A percentile compares a stretch with the other conserved stretches of the same genome.
Conservation (phyloP, 2,797 vertebrate genomes). For the Bradypodion pumilum region DNA sequence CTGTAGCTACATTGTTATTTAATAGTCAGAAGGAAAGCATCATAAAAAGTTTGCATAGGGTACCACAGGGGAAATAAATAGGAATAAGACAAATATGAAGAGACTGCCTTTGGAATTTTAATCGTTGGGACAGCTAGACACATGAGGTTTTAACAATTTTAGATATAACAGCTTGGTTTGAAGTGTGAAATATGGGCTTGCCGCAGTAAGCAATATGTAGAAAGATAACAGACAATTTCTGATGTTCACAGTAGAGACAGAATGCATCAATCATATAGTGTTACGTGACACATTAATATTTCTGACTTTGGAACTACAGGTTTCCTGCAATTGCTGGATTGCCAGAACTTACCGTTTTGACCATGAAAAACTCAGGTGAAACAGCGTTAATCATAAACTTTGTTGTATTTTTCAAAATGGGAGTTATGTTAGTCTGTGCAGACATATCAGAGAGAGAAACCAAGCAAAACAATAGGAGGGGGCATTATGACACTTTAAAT, state of each 20-base stretch:
- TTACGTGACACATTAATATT: background rate
- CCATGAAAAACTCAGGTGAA: conserved; percentile 14
- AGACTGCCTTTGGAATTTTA: background rate
- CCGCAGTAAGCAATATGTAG: conserved; percentile 1
- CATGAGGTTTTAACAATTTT: background rate
- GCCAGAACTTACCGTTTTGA: background rate
- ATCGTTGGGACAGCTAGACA: conserved; percentile 25
- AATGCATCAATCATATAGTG: background rate
- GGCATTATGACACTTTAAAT: too few species aligned
- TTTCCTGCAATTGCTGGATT: background rate
- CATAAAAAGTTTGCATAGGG: background rate
- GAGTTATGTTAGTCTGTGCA: too few species aligned
- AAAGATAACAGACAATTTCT: conserved; percentile 36
- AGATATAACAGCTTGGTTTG: background rate
- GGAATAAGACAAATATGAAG: background rate
- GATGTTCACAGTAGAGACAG: conserved; percentile 14
- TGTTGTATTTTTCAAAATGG: too few species aligned
- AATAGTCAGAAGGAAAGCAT: conserved; percentile 17
- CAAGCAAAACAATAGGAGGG: too few species aligned
- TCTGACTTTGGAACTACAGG: conserved; percentile 2
- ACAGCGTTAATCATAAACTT: background rate
- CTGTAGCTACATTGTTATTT: conserved; percentile 11
- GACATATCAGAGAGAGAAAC: too few species aligned
- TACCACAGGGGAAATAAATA: background rate
- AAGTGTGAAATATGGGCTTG: conserved; percentile 15